Conservation (phyloP, 2,888 invertebrate genomes). For the Eilema griseolum region DNA sequence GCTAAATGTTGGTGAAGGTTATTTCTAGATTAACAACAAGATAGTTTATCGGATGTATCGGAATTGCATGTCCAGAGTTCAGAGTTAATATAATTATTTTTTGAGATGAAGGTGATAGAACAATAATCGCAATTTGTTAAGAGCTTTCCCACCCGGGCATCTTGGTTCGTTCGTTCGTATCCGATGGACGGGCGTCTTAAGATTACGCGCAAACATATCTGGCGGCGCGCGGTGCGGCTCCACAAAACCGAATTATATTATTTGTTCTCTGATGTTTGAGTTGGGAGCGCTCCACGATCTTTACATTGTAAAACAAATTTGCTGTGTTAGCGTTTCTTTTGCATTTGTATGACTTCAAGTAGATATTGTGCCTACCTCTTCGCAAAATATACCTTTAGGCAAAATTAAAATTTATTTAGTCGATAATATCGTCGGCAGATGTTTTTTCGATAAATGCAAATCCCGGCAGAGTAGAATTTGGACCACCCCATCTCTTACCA, state of each 20-base stretch:
- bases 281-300: constrained; percentile 42
- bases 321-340: constrained; percentile 40
- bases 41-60: too few relatives aligned
- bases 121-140: background rate
- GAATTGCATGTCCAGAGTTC: too few relatives aligned
- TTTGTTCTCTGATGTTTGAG: constrained; percentile 55
- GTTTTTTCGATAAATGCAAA: background rate
- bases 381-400: background rate
- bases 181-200: constrained; percentile 14
- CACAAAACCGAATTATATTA: constrained; percentile 48
- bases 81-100: too few relatives aligned
- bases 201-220: constrained; percentile 19
- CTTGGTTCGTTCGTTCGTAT: background rate
- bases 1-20: too few relatives aligned
- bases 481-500: too few relatives aligned
- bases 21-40: too few relatives aligned
- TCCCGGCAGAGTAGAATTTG: too few relatives aligned
- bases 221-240: constrained; percentile 15
- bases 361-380: constrained; percentile 6
- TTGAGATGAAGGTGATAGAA: background rate
- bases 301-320: constrained; percentile 44
- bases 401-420: background rate
- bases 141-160: background rate
- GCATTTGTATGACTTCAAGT: constrained; percentile 20
- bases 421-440: background rate